phyloP scores from a whole-genome alignment of 2,113 vertebrate species.

The Scartelaos histophorus region DNA sequence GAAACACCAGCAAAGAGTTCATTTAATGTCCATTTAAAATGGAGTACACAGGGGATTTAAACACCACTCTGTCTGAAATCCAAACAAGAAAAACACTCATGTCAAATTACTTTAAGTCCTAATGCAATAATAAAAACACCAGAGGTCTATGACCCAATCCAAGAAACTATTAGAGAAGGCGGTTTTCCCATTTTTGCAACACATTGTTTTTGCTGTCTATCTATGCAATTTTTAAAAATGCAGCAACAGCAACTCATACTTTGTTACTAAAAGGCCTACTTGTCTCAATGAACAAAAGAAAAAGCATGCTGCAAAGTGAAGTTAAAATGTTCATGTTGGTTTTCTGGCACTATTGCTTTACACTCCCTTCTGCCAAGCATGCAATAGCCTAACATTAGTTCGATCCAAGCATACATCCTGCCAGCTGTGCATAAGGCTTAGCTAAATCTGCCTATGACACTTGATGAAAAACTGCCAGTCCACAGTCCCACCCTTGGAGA shows the following conservation, averaged over 20 bases:
- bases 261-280: background rate
- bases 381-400: slow-evolving; percentile 17
- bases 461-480: slow-evolving; percentile 7
- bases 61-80: background rate
- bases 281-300: background rate
- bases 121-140: background rate
- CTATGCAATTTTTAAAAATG: background rate
- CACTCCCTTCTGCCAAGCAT: slow-evolving; percentile 21
- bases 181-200: no score
- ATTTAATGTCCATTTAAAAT: slow-evolving; percentile 29
- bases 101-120: background rate
- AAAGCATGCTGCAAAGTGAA: background rate
- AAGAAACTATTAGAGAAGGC: no score
- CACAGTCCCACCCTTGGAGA: slow-evolving; percentile 3
- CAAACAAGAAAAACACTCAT: background rate
- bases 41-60: slow-evolving; percentile 29
- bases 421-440: slow-evolving; percentile 56
- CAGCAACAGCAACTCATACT: background rate
- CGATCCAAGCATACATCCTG: slow-evolving; percentile 45
- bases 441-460: slow-evolving; percentile 22
- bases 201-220: background rate
- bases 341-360: slow-evolving; percentile 10
- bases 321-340: slow-evolving; percentile 4
- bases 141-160: background rate
- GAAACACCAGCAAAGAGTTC: slow-evolving; percentile 27